phyloP scores from a whole-genome alignment of 1,140 invertebrate species.

The Reticulitermes speratus region DNA sequence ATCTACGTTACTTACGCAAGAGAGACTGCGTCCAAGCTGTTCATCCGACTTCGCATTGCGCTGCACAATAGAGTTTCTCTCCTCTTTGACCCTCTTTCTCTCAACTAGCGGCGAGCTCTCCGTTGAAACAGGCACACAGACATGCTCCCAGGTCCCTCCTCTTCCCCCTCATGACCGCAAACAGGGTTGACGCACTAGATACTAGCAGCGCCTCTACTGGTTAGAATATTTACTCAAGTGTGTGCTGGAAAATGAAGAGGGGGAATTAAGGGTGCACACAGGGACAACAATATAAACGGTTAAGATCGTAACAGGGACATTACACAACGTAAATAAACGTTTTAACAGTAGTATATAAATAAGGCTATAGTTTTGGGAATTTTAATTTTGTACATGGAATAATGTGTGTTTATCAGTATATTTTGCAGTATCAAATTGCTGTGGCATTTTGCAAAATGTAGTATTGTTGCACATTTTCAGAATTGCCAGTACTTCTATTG shows the following conservation, averaged over 20 bases:
- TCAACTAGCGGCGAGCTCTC: slow-evolving; percentile 11
- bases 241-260: not conserved
- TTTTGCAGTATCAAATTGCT: not conserved
- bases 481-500: too few species aligned
- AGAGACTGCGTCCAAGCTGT: not conserved
- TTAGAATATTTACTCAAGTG: not conserved
- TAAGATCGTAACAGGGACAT: not conserved
- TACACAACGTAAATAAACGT: not conserved
- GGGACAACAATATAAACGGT: not conserved
- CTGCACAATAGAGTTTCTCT: not conserved
- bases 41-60: slow-evolving; percentile 1
- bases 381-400: not conserved
- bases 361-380: too few species aligned
- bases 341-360: too few species aligned
- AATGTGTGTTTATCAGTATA: not conserved
- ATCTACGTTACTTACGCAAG: not conserved
- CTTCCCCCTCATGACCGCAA: not conserved
- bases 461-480: too few species aligned
- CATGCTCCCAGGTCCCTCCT: not conserved
- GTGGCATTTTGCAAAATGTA: not conserved
- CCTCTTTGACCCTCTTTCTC: slow-evolving; percentile 5
- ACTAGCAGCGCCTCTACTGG: not conserved
- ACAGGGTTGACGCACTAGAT: not conserved
- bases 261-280: not conserved
- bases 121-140: not conserved